Evolutionary conservation across 2,113 vertebrate genomes (phyloP).

Genomic region (Onychorhynchus coronatus): DNA sequence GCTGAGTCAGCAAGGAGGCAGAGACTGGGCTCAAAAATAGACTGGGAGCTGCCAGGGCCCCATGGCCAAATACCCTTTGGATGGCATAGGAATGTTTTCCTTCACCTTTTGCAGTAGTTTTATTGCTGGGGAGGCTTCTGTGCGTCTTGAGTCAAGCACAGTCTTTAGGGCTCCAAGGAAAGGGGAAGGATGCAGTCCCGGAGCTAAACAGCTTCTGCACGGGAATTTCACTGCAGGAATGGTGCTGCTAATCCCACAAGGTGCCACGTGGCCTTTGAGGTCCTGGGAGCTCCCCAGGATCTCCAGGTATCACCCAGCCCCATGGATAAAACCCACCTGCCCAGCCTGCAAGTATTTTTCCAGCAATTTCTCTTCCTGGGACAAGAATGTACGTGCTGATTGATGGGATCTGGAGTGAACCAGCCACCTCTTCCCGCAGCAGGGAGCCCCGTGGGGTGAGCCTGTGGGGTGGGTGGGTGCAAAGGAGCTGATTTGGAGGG

Average conservation of each 20-base stretch:
- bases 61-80: fast-evolving
- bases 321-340: background rate
- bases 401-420: background rate
- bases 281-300: background rate
- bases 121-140: background rate
- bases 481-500: background rate
- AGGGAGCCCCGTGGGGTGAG: background rate
- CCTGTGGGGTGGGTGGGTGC: background rate
- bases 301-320: background rate
- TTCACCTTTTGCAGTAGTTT: background rate
- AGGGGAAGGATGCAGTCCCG: background rate
- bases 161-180: background rate
- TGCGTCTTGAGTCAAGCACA: background rate
- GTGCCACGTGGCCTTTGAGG: background rate
- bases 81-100: background rate
- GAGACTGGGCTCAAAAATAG: background rate
- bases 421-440: background rate
- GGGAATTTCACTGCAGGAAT: background rate
- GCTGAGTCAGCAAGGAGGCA: background rate
- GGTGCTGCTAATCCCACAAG: background rate
- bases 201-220: background rate
- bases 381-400: background rate
- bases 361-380: background rate
- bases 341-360: background rate
- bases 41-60: background rate